Evolutionary conservation across 2,888 invertebrate species (phyloP).

Genomic region (Polyploca ridens): DNA sequence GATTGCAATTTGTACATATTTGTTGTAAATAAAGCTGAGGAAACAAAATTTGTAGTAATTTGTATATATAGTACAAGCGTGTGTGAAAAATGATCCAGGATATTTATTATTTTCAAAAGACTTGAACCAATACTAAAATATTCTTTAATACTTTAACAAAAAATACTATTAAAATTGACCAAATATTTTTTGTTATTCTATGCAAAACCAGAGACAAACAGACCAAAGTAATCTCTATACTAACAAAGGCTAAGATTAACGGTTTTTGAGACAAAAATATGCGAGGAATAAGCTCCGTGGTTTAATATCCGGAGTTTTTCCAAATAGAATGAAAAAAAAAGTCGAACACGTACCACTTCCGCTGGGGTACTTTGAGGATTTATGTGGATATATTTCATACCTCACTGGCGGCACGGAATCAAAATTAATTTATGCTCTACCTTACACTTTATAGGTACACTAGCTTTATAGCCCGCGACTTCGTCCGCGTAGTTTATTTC

Average conservation of each 20-base stretch:
- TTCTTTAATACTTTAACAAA: too few species aligned
- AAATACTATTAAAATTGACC: not conserved
- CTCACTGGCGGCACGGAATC: not conserved
- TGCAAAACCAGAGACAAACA: not conserved
- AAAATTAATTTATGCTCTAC: slow-evolving; percentile 6
- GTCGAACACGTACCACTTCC: slow-evolving; percentile 9
- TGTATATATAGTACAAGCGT: too few species aligned
- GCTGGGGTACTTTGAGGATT: slow-evolving; percentile 1
- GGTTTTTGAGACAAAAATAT: slow-evolving; percentile 12
- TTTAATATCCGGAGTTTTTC: slow-evolving; percentile 36
- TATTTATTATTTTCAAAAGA: too few species aligned
- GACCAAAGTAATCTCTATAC: not conserved
- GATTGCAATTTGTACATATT: too few species aligned
- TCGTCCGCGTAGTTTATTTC: too few species aligned
- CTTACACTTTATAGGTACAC: not conserved
- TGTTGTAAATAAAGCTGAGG: too few species aligned
- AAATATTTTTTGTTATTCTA: not conserved
- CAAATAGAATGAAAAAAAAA: slow-evolving; percentile 28
- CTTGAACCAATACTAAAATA: too few species aligned
- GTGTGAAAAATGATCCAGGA: too few species aligned
- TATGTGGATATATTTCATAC: slow-evolving; percentile 4
- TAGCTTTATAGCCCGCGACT: not conserved
- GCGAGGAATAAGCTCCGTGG: slow-evolving; percentile 17
- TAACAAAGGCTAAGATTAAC: slow-evolving; percentile 12
- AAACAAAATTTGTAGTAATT: too few species aligned